Evolutionary conservation across 1,140 invertebrate genomes (phyloP), one percentile per base, ranked within the genome.

Genomic region (Bombus haemorrhoidalis): DNA sequence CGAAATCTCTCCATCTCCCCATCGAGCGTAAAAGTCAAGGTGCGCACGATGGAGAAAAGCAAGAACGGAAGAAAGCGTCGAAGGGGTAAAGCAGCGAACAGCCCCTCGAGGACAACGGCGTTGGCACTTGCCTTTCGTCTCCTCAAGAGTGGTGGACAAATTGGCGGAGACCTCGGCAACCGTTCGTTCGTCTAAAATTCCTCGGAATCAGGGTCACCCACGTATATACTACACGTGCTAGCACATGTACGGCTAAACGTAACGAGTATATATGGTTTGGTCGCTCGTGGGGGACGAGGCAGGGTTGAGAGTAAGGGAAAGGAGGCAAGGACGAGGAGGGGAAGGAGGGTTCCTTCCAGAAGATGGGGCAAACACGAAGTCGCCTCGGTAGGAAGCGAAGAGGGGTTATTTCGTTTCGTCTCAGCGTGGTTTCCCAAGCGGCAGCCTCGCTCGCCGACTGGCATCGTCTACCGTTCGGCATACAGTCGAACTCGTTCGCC

Each of bases 401-500:
- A 90, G 85, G 89, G 89, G 89, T 90, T 90, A 90, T 89, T 90
- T 87, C 81, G 88, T 89, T 89, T 87, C 84, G 88, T 89, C 87
- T 81, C 68, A 81, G 85, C 88, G 84, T 89, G 84, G 80, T 89
- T 89, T 91, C 89, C 86, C 75, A 90, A 83, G 87, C 88, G 76
- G 81, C 80, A 81, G 78, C 91, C 71, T 72, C 77, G 72, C 59
- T 84, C 74, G 87, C 86, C 66, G 85, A 72, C 83, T 84, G 85
- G 87, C 89, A 76, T 62, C 71, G 74, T 85, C 74, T 81, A 85
- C 88, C 85, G 86, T 87, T 90, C 91, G 89, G 90, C 86, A 90
- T 87, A 92, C 93, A 95, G 94, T 94, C 93, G 87, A 93, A 93
- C 91, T 91, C 88, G 88, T 91, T 94, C 92, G 84, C 89, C 89